phyloP scores from a whole-genome alignment of 2,113 vertebrate species.

The Seriola rivoliana region DNA sequence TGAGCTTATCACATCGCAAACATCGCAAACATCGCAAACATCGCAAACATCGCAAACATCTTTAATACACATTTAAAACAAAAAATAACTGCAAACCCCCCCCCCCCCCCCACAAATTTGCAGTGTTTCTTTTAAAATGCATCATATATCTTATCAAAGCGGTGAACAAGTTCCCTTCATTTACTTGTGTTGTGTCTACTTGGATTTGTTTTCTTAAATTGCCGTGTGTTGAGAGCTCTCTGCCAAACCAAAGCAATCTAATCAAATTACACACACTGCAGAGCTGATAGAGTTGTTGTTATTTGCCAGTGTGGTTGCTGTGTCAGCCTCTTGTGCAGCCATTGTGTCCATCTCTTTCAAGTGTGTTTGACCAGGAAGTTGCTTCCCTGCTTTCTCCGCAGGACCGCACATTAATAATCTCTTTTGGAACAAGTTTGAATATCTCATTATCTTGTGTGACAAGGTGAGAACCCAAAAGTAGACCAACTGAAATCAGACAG shows the following conservation, averaged over 20 bases:
- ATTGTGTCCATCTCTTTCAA: background rate
- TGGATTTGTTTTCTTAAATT: background rate
- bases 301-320: background rate
- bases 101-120: background rate
- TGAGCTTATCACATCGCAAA: background rate
- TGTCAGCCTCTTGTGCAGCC: background rate
- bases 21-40: background rate
- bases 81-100: background rate
- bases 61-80: background rate
- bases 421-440: background rate
- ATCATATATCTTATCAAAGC: background rate
- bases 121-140: background rate
- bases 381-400: background rate
- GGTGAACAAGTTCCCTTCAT: background rate
- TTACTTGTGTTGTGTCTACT: background rate
- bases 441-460: constrained; percentile 11
- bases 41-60: background rate
- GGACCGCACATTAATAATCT: background rate
- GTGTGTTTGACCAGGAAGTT: background rate
- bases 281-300: background rate
- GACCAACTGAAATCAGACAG: constrained; percentile 29
- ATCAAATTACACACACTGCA: background rate
- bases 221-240: background rate
- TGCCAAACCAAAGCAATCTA: background rate
- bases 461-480: constrained; percentile 17